These are phyloP conservation scores for Alligator mississippiensis DNA, from an alignment of 2,113 vertebrate genomes.

Conservation along the genomic window DNA sequence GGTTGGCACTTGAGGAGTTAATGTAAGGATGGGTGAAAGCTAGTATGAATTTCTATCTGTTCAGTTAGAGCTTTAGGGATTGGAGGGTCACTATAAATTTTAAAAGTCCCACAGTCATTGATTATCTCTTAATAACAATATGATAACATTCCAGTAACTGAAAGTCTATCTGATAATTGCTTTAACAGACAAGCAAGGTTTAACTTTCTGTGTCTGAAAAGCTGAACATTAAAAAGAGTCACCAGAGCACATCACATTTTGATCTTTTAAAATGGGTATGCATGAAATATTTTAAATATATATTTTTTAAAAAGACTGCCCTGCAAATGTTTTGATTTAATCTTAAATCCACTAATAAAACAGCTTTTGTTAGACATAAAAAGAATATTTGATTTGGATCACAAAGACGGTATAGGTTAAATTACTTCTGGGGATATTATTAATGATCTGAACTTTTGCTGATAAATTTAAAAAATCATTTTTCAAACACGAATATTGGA, in stretches of 20 bases:
- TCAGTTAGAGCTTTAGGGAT: neutral
- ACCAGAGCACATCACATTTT: neutral
- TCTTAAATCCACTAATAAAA: slow-evolving; percentile 19
- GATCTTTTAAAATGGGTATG: neutral
- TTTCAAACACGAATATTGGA: neutral
- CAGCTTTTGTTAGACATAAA: slow-evolving; percentile 18
- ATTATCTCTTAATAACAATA: neutral
- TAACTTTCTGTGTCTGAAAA: neutral
- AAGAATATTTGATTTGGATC: neutral
- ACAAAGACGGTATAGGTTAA: neutral
- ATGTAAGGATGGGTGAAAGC: neutral
- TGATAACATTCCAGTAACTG: neutral
- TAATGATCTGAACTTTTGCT: neutral
- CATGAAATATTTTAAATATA: neutral
- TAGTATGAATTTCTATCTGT: neutral
- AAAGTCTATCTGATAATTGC: neutral
- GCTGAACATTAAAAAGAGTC: neutral
- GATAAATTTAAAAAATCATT: neutral
- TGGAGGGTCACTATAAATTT: neutral
- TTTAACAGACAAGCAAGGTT: neutral
- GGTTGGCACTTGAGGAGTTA: neutral
- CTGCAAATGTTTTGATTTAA: slow-evolving; percentile 8
- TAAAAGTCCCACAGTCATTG: neutral
- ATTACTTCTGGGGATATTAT: neutral
- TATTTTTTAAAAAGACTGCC: neutral